These are phyloP conservation scores for Loripinus fragilis DNA, from an alignment of 2,888 invertebrate genomes.

Conservation along the genomic window DNA sequence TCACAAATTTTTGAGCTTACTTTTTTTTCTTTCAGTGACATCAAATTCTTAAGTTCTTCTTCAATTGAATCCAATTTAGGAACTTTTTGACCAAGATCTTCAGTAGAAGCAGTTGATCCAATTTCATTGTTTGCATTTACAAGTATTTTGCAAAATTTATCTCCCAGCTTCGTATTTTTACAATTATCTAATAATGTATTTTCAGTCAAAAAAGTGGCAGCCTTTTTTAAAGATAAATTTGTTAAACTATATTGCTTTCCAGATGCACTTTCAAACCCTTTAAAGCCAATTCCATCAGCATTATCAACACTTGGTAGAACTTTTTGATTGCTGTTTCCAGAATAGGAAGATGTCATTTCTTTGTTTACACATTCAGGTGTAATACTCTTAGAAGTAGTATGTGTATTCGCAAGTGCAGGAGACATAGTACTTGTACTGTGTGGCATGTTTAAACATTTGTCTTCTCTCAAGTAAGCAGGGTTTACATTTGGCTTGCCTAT, in stretches of 20 bases:
- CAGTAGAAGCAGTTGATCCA: background rate
- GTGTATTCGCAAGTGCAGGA: background rate
- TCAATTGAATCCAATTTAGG: slow-evolving; percentile 8
- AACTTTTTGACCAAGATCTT: background rate
- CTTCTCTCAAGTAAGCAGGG: too few relatives aligned
- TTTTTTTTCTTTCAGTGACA: slow-evolving; percentile 12
- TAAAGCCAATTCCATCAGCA: background rate
- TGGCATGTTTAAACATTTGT: too few relatives aligned
- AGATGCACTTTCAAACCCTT: slow-evolving; percentile 22
- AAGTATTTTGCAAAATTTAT: background rate
- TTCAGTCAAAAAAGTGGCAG: slow-evolving; percentile 30
- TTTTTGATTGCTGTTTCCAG: background rate
- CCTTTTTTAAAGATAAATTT: slow-evolving; percentile 29
- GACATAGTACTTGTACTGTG: background rate
- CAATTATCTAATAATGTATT: background rate
- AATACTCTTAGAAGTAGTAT: background rate
- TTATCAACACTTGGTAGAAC: background rate
- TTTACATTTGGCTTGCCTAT: background rate
- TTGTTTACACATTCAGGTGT: background rate
- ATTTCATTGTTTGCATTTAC: background rate
- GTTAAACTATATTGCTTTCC: slow-evolving; percentile 28
- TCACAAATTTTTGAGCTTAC: background rate
- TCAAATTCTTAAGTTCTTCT: slow-evolving; percentile 17
- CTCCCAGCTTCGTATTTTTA: background rate
- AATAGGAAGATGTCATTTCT: background rate